Evolutionary conservation across 2,113 vertebrate genomes (phyloP).

Genomic region (Carassius auratus): DNA sequence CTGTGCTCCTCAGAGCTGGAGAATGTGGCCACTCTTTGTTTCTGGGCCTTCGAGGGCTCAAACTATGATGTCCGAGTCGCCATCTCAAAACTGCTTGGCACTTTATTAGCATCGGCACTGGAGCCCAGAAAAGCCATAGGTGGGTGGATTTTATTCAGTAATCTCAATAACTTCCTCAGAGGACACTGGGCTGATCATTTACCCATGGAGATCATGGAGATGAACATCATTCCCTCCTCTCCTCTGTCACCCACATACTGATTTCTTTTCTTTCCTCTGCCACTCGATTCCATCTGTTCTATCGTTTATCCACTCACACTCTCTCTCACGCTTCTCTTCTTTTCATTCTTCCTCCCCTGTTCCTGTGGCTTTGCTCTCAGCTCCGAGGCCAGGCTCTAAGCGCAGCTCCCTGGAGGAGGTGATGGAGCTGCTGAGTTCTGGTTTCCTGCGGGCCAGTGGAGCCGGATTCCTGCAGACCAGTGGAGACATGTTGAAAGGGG

Average conservation of each 20-base stretch:
- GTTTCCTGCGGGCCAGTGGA: slow-evolving; percentile 85
- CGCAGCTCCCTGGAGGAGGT: slow-evolving; percentile 83
- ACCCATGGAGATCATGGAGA: neutral
- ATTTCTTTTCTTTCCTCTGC: neutral
- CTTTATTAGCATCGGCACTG: slow-evolving; percentile 83
- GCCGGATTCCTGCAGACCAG: slow-evolving; percentile 88
- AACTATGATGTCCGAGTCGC: slow-evolving; percentile 84
- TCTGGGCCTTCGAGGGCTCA: slow-evolving; percentile 92
- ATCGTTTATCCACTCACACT: neutral
- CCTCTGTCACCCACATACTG: neutral
- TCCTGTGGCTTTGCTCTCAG: slow-evolving; percentile 46
- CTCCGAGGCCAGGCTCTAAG: slow-evolving; percentile 70
- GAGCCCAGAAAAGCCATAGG: slow-evolving; percentile 77
- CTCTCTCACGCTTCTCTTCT: neutral
- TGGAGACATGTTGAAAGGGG: too few species aligned
- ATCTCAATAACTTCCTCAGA: neutral
- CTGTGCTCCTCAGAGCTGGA: slow-evolving; percentile 91
- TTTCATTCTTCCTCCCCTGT: neutral
- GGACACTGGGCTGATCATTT: neutral
- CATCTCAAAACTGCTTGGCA: slow-evolving; percentile 89
- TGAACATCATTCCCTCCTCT: neutral
- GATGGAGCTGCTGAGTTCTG: slow-evolving; percentile 85
- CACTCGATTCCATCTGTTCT: slow-evolving; percentile 9
- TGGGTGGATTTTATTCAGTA: slow-evolving; percentile 58
- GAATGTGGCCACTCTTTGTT: slow-evolving; percentile 88